These are phyloP conservation scores for Corvus hawaiiensis DNA, from an alignment of 2,113 vertebrate species.

Conservation along the genomic window DNA sequence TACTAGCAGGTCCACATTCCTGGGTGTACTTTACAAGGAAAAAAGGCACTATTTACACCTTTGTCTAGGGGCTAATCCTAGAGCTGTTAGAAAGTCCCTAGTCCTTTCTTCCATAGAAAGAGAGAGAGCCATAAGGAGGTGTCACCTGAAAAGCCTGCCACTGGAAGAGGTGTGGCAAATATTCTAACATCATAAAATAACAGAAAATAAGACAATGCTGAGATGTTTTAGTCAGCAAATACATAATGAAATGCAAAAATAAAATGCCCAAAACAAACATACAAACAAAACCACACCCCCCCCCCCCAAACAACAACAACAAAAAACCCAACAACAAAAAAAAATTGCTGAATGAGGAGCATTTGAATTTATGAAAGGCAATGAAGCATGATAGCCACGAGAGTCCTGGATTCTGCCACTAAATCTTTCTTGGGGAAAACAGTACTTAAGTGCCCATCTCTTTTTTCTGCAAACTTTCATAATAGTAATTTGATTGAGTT, in stretches of 20 bases:
- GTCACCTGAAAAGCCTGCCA: not conserved
- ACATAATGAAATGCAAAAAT: not conserved
- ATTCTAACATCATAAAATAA: not conserved
- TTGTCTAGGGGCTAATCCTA: not conserved
- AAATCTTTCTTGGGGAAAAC: not conserved
- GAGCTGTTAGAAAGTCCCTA: not conserved
- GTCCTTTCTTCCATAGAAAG: not conserved
- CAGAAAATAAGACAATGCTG: not conserved
- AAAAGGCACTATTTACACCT: not conserved
- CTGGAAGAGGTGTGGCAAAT: not conserved
- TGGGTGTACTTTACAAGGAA: not conserved
- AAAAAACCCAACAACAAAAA: not conserved
- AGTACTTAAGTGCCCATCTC: not conserved
- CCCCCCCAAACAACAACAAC: not conserved
- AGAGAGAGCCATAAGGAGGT: not conserved
- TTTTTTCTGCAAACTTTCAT: not conserved
- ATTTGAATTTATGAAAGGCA: not conserved
- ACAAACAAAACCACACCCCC: accelerated
- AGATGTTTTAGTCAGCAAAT: not conserved
- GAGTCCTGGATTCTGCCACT: not conserved
- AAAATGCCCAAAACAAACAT: not conserved
- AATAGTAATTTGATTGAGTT: not conserved
- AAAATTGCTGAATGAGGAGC: not conserved
- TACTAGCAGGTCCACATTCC: not conserved
- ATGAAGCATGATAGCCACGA: not conserved